These are phyloP conservation scores for Stylophora pistillata DNA, from an alignment of 64 coral and sea anemone genomes.

Conservation along the genomic window DNA sequence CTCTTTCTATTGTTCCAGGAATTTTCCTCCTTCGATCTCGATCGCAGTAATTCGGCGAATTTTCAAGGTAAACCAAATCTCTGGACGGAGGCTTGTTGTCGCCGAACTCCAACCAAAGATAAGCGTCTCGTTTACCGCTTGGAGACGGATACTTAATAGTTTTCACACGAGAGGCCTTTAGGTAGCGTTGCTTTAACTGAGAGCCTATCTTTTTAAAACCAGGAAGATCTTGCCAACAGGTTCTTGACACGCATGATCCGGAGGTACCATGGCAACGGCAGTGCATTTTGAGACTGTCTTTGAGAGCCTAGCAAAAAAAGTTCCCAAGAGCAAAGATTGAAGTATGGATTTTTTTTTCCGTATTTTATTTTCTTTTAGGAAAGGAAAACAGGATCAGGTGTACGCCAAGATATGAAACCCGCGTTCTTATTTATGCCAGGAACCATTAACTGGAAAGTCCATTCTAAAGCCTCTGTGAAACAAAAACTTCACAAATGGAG, in stretches of 20 bases:
- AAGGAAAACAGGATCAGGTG: too few species aligned
- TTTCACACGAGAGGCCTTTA: neutral
- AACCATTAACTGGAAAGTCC: too few species aligned
- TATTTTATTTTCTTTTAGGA: neutral
- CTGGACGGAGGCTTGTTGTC: constrained; percentile 48
- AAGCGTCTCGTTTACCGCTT: constrained; percentile 19
- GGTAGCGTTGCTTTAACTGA: neutral
- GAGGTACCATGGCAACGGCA: constrained; percentile 60
- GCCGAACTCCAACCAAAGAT: neutral
- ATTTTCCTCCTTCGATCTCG: constrained; percentile 30
- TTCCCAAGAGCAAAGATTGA: constrained; percentile 16
- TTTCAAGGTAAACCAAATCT: constrained; percentile 47
- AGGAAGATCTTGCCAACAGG: constrained; percentile 60
- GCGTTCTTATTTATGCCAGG: too few species aligned
- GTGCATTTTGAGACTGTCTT: constrained; percentile 34
- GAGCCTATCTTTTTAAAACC: constrained; percentile 48
- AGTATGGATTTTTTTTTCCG: neutral
- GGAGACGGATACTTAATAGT: constrained; percentile 11
- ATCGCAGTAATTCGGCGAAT: constrained; percentile 54
- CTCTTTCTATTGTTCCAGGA: constrained; percentile 50
- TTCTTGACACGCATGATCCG: constrained; percentile 35
- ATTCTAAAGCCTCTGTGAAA: too few species aligned
- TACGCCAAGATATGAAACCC: too few species aligned
- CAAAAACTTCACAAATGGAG: too few species aligned
- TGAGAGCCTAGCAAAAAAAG: constrained; percentile 43